Percentiles rank a stretch among this genome's conserved stretches.
phyloP scores from a whole-genome alignment of 2,113 vertebrate species.

The Halcyon senegalensis region DNA sequence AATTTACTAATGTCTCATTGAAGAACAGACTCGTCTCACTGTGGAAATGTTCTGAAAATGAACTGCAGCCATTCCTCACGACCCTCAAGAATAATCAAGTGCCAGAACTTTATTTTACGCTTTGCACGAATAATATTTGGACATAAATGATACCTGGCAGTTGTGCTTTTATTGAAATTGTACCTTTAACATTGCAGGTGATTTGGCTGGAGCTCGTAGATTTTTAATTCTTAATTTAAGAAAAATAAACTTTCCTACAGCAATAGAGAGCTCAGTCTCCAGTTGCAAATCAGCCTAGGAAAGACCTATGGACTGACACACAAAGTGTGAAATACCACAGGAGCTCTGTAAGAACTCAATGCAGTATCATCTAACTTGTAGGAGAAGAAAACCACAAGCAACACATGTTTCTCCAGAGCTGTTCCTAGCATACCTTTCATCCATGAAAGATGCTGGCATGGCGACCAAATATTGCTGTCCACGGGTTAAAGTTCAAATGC shows the following conservation, averaged over 20 bases:
- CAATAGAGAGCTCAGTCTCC: neutral
- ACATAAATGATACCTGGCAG: neutral
- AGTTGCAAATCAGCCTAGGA: neutral
- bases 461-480: slow-evolving; percentile 50
- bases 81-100: neutral
- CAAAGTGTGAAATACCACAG: neutral
- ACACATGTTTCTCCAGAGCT: neutral
- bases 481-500: slow-evolving; percentile 64
- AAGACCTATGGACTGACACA: neutral
- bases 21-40: neutral
- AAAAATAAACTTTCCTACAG: neutral
- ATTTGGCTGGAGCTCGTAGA: neutral
- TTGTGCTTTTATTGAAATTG: neutral
- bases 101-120: neutral
- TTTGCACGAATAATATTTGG: neutral
- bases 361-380: neutral
- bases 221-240: neutral
- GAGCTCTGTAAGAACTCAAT: neutral
- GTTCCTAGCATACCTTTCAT: neutral
- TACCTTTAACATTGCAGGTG: neutral
- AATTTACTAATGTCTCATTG: slow-evolving; percentile 5
- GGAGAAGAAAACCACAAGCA: neutral
- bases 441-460: neutral
- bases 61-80: neutral
- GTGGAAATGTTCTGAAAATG: slow-evolving; percentile 3